Percentiles rank a stretch among this genome's conserved stretches.
phyloP scores from a whole-genome alignment of 2,113 vertebrate species.

The Peromyscus leucopus region DNA sequence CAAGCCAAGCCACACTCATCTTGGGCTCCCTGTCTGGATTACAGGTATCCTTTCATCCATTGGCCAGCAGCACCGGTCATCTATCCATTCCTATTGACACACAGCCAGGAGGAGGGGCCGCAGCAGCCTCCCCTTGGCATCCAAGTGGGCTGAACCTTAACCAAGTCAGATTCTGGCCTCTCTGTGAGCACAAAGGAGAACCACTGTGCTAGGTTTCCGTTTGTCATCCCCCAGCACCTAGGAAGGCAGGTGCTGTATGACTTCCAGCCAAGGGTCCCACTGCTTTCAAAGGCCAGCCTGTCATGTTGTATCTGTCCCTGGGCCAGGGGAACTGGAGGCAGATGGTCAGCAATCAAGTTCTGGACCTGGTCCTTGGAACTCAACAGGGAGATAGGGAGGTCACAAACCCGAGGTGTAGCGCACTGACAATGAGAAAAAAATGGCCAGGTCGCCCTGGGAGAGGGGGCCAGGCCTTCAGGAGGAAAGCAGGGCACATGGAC shows the following conservation, averaged over 20 bases:
- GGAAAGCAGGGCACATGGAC: not conserved
- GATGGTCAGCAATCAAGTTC: not conserved
- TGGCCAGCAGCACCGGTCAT: fast-evolving
- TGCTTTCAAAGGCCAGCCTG: not conserved
- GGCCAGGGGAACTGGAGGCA: not conserved
- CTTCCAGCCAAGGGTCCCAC: not conserved
- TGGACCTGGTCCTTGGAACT: not conserved
- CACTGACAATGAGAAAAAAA: too few relatives aligned
- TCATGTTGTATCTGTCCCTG: not conserved
- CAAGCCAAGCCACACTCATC: not conserved
- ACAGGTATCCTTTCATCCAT: not conserved
- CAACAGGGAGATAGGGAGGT: not conserved
- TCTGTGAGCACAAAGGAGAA: not conserved
- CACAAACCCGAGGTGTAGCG: not conserved
- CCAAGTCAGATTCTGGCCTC: not conserved
- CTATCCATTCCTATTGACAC: not conserved
- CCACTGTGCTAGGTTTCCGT: not conserved
- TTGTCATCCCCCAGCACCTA: not conserved
- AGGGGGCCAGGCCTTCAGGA: not conserved
- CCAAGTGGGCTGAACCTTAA: not conserved
- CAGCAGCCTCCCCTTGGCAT: not conserved
- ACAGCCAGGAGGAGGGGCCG: not conserved
- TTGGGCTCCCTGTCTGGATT: not conserved
- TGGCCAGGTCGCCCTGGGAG: not conserved
- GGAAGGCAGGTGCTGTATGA: not conserved